Percentiles rank a stretch among this genome's conserved stretches.
Conservation (phyloP, 1,140 invertebrate genomes). For the Dysdera silvatica region DNA sequence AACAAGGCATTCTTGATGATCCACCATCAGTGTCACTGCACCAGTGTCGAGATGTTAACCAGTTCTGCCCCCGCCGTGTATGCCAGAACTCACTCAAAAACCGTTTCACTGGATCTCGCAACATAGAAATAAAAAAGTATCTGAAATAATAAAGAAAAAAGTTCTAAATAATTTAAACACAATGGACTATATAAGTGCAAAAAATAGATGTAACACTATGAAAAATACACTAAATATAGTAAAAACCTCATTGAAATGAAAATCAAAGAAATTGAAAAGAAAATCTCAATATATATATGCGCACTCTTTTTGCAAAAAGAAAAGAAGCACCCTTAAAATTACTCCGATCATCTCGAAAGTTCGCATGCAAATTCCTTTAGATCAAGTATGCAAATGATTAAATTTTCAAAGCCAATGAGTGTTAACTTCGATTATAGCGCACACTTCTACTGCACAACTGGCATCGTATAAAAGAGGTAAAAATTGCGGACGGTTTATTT, state of each 20-base stretch:
- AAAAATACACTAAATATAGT: background rate
- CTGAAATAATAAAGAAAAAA: constrained; percentile 33
- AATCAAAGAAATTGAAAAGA: too few species aligned
- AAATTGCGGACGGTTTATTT: too few species aligned
- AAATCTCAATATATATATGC: too few species aligned
- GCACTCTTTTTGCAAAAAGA: too few species aligned
- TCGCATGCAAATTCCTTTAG: too few species aligned
- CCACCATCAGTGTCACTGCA: constrained; percentile 40
- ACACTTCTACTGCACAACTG: too few species aligned
- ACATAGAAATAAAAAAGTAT: constrained; percentile 45
- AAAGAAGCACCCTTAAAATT: too few species aligned
- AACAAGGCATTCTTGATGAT: constrained; percentile 42
- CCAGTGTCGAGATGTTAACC: constrained; percentile 37
- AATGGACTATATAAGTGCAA: background rate
- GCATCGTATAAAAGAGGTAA: too few species aligned
- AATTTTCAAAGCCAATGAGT: too few species aligned
- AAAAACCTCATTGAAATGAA: background rate
- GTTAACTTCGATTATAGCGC: too few species aligned
- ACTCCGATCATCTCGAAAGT: too few species aligned
- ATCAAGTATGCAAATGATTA: too few species aligned
- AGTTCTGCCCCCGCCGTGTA: constrained; percentile 44
- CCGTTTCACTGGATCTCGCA: constrained; percentile 44
- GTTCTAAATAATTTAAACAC: background rate
- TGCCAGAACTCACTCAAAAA: constrained; percentile 47
- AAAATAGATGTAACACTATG: background rate